Percentiles rank a stretch among this genome's conserved stretches.
Evolutionary conservation across 1,140 invertebrate species (phyloP).

Genomic region (Papilio polyxenes): DNA sequence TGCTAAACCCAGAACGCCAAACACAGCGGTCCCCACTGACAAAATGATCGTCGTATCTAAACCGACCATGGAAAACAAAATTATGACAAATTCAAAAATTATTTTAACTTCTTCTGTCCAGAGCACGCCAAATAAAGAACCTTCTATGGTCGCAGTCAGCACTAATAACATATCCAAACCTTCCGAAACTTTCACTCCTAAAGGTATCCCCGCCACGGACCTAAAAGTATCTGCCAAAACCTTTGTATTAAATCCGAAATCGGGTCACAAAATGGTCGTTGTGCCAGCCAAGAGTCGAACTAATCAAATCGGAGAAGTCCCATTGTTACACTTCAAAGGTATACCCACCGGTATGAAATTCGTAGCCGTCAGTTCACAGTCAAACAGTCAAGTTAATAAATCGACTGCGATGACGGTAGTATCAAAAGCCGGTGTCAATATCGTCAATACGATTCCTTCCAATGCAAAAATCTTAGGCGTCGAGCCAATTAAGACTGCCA

Average conservation of each 20-base stretch:
- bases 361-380: slow-evolving; percentile 73
- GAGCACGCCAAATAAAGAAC: slow-evolving; percentile 61
- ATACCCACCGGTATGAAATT: slow-evolving; percentile 75
- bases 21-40: slow-evolving; percentile 63
- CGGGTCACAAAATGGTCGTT: slow-evolving; percentile 79
- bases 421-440: slow-evolving; percentile 59
- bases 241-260: slow-evolving; percentile 77
- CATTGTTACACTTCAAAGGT: slow-evolving; percentile 75
- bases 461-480: slow-evolving; percentile 67
- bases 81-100: slow-evolving; percentile 65
- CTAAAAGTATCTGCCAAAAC: slow-evolving; percentile 78
- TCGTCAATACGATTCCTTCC: slow-evolving; percentile 55
- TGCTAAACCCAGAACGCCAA: slow-evolving; percentile 58
- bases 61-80: slow-evolving; percentile 62
- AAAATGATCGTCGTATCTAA: slow-evolving; percentile 79
- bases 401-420: slow-evolving; percentile 58
- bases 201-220: slow-evolving; percentile 77
- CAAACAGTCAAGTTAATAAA: slow-evolving; percentile 56
- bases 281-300: slow-evolving; percentile 68
- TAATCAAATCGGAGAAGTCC: slow-evolving; percentile 68
- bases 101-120: slow-evolving; percentile 66
- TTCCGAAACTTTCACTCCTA: slow-evolving; percentile 70
- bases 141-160: slow-evolving; percentile 49
- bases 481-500: slow-evolving; percentile 75
- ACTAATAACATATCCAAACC: slow-evolving; percentile 59